Base-by-base conservation (phyloP, 1,140 invertebrate species). In the Bathynomus jamesi region DNA sequence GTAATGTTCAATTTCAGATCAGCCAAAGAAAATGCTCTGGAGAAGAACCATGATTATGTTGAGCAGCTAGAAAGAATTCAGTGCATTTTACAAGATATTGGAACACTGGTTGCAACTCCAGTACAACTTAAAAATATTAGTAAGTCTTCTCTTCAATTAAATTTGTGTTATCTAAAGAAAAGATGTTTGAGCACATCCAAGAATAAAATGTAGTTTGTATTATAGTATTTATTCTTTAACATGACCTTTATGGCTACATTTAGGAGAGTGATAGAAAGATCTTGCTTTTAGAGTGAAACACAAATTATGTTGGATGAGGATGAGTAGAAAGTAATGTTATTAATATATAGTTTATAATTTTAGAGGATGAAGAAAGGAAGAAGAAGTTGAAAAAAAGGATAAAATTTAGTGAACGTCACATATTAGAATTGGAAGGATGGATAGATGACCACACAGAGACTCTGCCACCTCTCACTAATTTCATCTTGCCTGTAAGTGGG, bases 41-140 rank as follows among this genome's bases (percentile, higher is more conserved):
- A 88, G 62, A 81, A 83, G 4, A 82, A 86, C 70, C 87, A 89
- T 80, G 82, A 84, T 21, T 88, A 88, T 78, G 81, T 83, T 29
- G 87, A 88, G 75, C 86, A 87, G 79, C 80, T 90, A 28, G 86
- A 86, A 74, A 82, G 89, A 81, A 87, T 92, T 66, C 91, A 93
- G 81, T 92, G 89, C 80, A 87, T 90, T 70, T 81, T 92, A 10
- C 90, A 92, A 80, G 90, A 93, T 83, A 82, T 92, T 28, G 87
- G 17, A 65, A 25, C 5, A 27, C 21, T 53, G n/a, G 28, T 69
- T 53, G 66, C 40, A 30, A 63, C 32, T 31, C 40, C 29, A 0
- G n/a, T 65, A 28, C 24, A 31, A n/a, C 40, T 28, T 27, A n/a
- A 40, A 17, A 28, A 53, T 28, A 30, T 17, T 17, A 60, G 28